These are phyloP conservation scores for Apodemus agrarius DNA, from an alignment of 2,797 vertebrate species.

Conservation along the genomic window DNA sequence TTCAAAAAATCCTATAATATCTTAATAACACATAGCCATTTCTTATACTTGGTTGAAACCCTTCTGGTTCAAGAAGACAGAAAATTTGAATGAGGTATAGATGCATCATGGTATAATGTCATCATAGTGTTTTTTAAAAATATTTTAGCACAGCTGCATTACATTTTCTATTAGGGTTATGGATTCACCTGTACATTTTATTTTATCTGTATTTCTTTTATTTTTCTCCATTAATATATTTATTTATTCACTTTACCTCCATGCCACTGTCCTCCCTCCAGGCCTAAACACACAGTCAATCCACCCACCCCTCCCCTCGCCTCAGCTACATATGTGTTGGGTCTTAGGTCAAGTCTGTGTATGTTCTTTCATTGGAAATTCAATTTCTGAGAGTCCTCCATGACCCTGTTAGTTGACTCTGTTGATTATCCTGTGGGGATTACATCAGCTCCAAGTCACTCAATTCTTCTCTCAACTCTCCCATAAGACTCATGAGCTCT, in stretches of 20 bases:
- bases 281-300: neutral
- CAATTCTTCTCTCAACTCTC: neutral
- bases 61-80: neutral
- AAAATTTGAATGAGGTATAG: neutral
- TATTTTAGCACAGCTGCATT: neutral
- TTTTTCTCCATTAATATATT: neutral
- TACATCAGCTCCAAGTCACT: neutral
- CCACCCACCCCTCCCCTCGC: neutral
- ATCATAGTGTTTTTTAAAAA: neutral
- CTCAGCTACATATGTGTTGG: neutral
- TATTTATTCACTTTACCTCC: neutral
- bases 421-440: neutral
- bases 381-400: neutral
- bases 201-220: neutral
- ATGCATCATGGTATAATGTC: neutral
- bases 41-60: neutral
- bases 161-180: neutral
- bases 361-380: neutral
- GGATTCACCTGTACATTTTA: neutral
- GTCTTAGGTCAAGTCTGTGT: neutral
- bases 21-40: neutral
- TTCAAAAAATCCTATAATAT: neutral
- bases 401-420: neutral
- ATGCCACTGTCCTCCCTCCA: neutral
- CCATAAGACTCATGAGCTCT: neutral